phyloP scores from a whole-genome alignment of 2,797 vertebrate genomes.

The Chromis chromis region DNA sequence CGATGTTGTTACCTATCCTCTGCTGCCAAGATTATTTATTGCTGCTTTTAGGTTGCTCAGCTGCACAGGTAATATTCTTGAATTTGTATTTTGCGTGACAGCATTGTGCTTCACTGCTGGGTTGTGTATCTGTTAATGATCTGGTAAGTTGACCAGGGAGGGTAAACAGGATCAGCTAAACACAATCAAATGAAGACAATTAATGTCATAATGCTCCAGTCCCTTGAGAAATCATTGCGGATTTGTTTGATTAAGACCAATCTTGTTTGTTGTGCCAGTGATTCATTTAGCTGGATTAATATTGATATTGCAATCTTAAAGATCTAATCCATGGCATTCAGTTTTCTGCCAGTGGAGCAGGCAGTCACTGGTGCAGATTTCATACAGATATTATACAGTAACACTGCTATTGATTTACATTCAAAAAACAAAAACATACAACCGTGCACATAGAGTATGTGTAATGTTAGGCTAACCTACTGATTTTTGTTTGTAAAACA shows the following conservation, averaged over 20 bases:
- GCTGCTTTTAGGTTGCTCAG: neutral
- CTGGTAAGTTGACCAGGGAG: conserved; percentile 35
- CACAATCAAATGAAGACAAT: conserved; percentile 66
- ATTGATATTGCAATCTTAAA: conserved; percentile 32
- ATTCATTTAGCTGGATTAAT: conserved; percentile 55
- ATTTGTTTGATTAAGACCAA: conserved; percentile 47
- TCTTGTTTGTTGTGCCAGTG: conserved; percentile 41
- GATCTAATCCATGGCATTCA: conserved; percentile 3
- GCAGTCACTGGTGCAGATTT: neutral
- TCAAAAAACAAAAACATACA: neutral
- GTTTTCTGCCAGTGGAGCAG: neutral
- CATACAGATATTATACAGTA: neutral
- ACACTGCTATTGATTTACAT: neutral
- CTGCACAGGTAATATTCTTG: neutral
- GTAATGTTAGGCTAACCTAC: neutral
- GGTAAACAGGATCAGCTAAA: conserved; percentile 57
- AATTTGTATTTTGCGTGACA: conserved; percentile 15
- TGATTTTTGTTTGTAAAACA: neutral
- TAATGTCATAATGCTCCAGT: conserved; percentile 52
- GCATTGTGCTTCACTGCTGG: conserved; percentile 10
- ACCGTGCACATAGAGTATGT: neutral
- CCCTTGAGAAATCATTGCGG: conserved; percentile 61
- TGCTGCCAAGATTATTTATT: conserved; percentile 12
- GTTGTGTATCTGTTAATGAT: conserved; percentile 50
- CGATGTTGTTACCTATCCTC: neutral